Percentiles rank a stretch among this genome's conserved stretches.
Evolutionary conservation across 2,797 vertebrate species (phyloP).

Genomic region (Glossophaga mutica): DNA sequence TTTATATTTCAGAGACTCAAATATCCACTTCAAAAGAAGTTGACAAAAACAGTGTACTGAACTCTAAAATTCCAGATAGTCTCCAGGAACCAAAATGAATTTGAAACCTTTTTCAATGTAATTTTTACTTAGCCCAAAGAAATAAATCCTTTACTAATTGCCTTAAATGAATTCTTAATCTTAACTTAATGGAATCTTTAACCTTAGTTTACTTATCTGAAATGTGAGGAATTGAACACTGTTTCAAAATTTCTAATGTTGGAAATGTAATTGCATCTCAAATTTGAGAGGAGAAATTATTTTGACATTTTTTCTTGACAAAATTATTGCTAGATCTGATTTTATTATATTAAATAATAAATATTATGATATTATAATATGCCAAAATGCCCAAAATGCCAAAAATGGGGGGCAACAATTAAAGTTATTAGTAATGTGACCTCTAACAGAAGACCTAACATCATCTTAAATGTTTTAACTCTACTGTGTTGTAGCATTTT

Average conservation of each 20-base stretch:
- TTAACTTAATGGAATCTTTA: not conserved
- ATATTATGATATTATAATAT: not conserved
- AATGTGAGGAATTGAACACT: not conserved
- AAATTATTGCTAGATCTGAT: not conserved
- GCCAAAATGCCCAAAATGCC: no score
- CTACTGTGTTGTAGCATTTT: not conserved
- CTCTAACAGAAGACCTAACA: not conserved
- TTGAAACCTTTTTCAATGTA: not conserved
- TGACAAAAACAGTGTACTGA: not conserved
- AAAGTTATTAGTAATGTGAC: not conserved
- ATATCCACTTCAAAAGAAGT: not conserved
- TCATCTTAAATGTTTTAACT: not conserved
- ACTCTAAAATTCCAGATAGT: not conserved
- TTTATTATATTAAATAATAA: not conserved
- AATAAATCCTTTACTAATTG: not conserved
- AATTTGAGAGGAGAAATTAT: not conserved
- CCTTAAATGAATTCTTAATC: not conserved
- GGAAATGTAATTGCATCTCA: not conserved
- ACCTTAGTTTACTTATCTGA: not conserved
- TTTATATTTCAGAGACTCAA: not conserved
- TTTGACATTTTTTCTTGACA: not conserved
- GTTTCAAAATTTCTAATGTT: not conserved
- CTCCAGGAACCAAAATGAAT: not conserved
- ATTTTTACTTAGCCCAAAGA: not conserved
- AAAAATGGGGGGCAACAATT: not conserved